Evolutionary conservation across 2,113 vertebrate species (phyloP), one percentile per base, ranked within the genome.

Genomic region (Chaetops frenatus): DNA sequence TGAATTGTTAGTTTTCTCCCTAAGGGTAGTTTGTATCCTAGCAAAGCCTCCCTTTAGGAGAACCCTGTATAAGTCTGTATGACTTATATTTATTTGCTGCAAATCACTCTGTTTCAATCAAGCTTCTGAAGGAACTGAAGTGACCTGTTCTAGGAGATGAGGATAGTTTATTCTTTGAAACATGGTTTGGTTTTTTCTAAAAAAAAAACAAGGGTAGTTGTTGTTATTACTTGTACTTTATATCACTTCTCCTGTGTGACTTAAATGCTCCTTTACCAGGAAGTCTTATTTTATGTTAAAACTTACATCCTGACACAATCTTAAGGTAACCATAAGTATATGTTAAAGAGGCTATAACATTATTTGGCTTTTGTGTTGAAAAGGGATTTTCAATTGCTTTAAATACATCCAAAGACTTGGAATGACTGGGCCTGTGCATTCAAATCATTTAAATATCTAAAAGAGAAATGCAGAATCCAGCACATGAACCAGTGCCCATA

Each of bases 401-500:
- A 90, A 86, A 94, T 93, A n/a, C 56, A 80, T 47, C 33, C 76
- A 90, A 93, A 88, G 64, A 88, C 51, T 95, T 96, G 76, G 82
- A 96, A 93, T 88, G 53, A 64, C 64, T 95, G 67, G 69, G 76
- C 45, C 45, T 95, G 53, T 81, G 56, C 60, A 81, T 25, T 93
- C 92, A 56, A 92, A 94, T 81, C 0, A 96, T 94, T 97, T 96
- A 93, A 97, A 96, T 93, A 91, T 94, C 92, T 93, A 93, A 95
- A 92, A 82, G 72, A 94, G 61, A 90, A 92, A 84, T 67, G 53
- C 72, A 67, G 86, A 95, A 95, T 93, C 76, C 82, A 95, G 64
- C 71, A 92, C 57, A 96, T 94, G 95, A 97, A 92, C 80, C 90
- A 96, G 80, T 96, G 95, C 94, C 94, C 94, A 54, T 84, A 96